Base-by-base conservation (phyloP, 2,888 invertebrate genomes). In the Drosophila macrothrix region DNA sequence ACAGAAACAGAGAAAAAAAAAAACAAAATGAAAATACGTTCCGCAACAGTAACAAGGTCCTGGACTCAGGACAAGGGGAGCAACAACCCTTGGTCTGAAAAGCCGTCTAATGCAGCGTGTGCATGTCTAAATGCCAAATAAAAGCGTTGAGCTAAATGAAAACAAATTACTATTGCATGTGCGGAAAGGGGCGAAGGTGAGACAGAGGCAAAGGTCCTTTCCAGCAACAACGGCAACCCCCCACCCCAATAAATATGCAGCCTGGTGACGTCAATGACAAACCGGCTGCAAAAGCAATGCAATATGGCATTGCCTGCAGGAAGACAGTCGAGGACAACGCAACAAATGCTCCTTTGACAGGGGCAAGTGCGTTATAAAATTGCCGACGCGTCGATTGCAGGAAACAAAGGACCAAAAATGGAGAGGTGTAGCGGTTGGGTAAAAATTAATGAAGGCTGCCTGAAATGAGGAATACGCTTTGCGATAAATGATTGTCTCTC, bases 151-250 rank as follows among this genome's bases (percentile, higher is more conserved):
- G 80, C 90, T 90, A 89, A 88, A 88, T 88, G 90, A 88, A 89
- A 89, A 88, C 88, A 90, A 88, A 88, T 88, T 90, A 87, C 90
- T 72, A 78, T 88, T 90, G 88, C 88, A 90, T 90, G 88, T 70
- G 80, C n/a, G 28, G 50, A 50, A 37, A 39, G 73, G 71, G 58
- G 63, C 71, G 41, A 75, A 74, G 72, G 65, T 52, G 59, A 49
- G 39, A 29, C 41, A 39, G 39, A 25, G 46, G 25, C 25, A 46
- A 16, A 46, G 46, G 46, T 25, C 9, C 46, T 46, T 46, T 55
- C 1, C 39, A 14, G n/a, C 1, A 25, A 19, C 25, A 28, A 22
- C 46, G 59, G 69, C 19, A 41, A n/a, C 16, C 22, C 7, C 4
- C 0, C 43, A 22, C 12, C 41, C 54, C 67, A 28, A 31, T 22